phyloP scores from a whole-genome alignment of 2,113 vertebrate genomes.

The Ictidomys tridecemlineatus region DNA sequence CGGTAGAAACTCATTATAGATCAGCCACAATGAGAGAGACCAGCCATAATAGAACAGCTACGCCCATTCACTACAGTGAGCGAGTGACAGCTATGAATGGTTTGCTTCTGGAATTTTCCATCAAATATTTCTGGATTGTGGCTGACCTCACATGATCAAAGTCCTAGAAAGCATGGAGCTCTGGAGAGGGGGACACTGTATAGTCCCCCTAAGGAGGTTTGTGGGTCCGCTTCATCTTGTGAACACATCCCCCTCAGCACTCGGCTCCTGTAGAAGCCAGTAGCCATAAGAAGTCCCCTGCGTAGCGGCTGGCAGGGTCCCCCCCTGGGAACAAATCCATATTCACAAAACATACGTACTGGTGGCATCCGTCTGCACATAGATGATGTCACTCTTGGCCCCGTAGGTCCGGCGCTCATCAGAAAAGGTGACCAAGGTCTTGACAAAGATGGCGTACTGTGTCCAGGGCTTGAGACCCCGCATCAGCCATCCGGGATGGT shows the following conservation, averaged over 20 bases:
- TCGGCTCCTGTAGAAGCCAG: not conserved
- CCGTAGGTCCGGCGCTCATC: constrained; percentile 95
- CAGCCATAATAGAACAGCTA: no score
- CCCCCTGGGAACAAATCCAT: rapidly evolving
- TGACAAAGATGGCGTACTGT: constrained; percentile 98
- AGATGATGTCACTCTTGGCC: constrained; percentile 98
- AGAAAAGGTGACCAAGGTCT: constrained; percentile 95
- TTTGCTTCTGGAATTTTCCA: not conserved
- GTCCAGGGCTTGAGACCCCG: constrained; percentile 96
- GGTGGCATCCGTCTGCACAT: constrained; percentile 94
- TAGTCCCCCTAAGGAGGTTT: not conserved
- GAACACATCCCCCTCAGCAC: not conserved
- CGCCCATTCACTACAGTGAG: no score
- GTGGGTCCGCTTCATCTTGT: not conserved
- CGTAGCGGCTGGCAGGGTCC: rapidly evolving
- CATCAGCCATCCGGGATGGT: constrained; percentile 92
- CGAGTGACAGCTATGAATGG: not conserved
- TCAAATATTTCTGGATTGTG: not conserved
- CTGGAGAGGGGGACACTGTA: not conserved
- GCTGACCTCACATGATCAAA: not conserved
- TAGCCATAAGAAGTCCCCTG: not conserved
- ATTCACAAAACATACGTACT: constrained; percentile 87
- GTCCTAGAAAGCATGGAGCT: not conserved
- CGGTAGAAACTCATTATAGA: no score
- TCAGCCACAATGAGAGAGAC: not conserved